phyloP scores from a whole-genome alignment of 2,888 invertebrate genomes.

The Callinectes sapidus region DNA sequence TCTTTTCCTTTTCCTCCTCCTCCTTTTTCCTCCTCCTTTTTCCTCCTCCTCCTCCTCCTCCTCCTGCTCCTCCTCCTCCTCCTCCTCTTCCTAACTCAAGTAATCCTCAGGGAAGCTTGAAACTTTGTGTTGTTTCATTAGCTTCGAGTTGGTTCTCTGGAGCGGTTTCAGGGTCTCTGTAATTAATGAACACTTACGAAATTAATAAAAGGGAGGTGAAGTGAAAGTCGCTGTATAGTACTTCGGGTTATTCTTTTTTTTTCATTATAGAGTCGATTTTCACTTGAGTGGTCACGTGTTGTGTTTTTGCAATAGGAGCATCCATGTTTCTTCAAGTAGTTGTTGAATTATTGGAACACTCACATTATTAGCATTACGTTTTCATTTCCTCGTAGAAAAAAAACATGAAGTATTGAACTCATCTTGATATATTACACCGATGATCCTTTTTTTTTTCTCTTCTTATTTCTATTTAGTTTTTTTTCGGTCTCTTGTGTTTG shows the following conservation, averaged over 20 bases:
- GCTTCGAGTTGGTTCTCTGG: conserved; percentile 24
- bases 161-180: conserved; percentile 12
- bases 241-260: not conserved
- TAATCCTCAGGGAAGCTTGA: conserved; percentile 26
- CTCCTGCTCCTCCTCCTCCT: not conserved
- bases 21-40: not conserved
- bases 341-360: not conserved
- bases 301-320: not conserved
- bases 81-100: conserved; percentile 1
- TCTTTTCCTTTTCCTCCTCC: not conserved
- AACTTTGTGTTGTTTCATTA: conserved; percentile 37
- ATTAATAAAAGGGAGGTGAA: conserved; percentile 20
- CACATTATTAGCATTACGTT: not conserved
- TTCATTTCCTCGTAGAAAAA: not conserved
- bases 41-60: not conserved
- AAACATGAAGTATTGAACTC: not conserved
- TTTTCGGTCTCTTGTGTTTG: not conserved
- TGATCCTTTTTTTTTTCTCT: not conserved
- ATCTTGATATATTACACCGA: not conserved
- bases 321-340: not conserved
- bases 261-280: not conserved
- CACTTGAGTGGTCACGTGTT: not conserved
- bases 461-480: not conserved
- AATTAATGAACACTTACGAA: conserved; percentile 31
- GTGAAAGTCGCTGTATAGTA: not conserved